Conservation (phyloP, 2,797 vertebrate species). For the Anguilla pacifica region DNA sequence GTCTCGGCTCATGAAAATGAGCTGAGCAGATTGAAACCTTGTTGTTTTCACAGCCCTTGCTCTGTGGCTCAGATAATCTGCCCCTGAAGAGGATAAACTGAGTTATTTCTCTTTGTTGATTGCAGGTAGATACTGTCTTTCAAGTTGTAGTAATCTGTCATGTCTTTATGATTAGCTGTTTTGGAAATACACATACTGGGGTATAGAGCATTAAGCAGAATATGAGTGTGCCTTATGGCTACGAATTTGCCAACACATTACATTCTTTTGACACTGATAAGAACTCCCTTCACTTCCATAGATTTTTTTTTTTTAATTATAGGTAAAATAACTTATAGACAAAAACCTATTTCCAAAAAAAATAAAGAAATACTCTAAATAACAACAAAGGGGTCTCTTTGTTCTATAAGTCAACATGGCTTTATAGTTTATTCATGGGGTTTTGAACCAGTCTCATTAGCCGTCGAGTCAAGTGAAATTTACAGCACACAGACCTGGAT, state of each 20-base stretch:
- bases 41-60: background rate
- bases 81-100: background rate
- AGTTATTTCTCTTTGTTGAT: background rate
- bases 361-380: background rate
- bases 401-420: background rate
- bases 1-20: background rate
- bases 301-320: background rate
- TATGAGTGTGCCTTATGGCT: background rate
- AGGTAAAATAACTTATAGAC: background rate
- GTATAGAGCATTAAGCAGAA: background rate
- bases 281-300: background rate
- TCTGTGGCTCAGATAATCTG: background rate
- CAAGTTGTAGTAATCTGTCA: background rate
- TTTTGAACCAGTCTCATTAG: background rate
- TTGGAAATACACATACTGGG: background rate
- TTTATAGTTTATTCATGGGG: background rate
- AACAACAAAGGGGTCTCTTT: background rate
- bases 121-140: background rate
- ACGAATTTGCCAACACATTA: background rate
- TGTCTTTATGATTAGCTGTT: background rate
- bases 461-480: background rate
- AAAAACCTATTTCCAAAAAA: slow-evolving; percentile 5
- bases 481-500: background rate
- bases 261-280: background rate
- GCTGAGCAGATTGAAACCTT: slow-evolving; percentile 7